A percentile compares a stretch with the other conserved stretches of the same genome.
Conservation (phyloP, 2,113 vertebrate species). For the Oriolus oriolus region DNA sequence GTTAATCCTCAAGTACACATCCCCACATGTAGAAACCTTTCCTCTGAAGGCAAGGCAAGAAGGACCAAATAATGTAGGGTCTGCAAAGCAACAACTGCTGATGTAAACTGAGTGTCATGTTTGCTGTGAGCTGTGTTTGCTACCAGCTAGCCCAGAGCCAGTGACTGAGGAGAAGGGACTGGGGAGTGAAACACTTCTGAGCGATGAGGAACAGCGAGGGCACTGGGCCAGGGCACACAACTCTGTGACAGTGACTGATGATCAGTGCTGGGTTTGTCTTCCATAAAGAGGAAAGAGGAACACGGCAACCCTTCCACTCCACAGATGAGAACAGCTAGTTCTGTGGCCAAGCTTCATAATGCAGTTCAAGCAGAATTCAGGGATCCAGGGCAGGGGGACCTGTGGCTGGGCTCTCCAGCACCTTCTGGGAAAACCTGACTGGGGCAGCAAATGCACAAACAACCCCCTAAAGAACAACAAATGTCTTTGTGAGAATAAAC, state of each 20-base stretch:
- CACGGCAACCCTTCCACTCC: neutral
- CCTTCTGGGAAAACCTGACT: neutral
- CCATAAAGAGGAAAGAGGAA: neutral
- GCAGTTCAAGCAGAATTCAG: neutral
- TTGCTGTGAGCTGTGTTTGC: neutral
- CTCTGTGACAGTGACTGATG: neutral
- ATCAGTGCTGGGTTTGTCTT: neutral
- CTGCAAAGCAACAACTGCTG: neutral
- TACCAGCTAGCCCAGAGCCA: neutral
- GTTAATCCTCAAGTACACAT: neutral
- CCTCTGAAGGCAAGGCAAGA: neutral
- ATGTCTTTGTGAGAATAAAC: neutral
- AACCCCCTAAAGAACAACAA: neutral
- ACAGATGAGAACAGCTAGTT: neutral
- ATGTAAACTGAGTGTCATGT: neutral
- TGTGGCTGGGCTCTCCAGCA: no score
- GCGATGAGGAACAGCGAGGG: fast-evolving
- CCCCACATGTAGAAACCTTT: neutral
- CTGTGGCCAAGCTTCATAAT: no score
- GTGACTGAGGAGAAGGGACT: fast-evolving
- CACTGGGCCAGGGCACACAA: neutral
- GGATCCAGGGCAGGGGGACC: neutral
- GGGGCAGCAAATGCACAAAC: neutral
- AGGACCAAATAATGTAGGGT: fast-evolving
- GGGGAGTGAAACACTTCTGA: neutral